A percentile compares a stretch with the other conserved stretches of the same genome.
phyloP scores from a whole-genome alignment of 2,113 vertebrate species.

The Daphoenositta chrysoptera region DNA sequence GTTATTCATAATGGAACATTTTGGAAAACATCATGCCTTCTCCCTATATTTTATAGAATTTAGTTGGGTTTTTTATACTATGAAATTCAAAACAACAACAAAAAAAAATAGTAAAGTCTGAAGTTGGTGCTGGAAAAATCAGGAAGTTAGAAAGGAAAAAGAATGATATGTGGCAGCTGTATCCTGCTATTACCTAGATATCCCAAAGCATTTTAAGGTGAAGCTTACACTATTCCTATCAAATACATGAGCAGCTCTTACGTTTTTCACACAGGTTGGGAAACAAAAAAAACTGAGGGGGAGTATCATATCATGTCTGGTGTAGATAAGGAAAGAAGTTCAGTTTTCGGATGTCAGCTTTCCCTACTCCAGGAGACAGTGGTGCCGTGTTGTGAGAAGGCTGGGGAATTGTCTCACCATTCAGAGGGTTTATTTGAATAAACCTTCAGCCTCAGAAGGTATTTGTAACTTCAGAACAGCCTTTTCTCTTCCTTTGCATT shows the following conservation, averaged over 20 bases:
- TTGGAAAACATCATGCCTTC: background rate
- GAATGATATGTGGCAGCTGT: background rate
- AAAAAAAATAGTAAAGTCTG: background rate
- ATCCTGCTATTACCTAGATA: background rate
- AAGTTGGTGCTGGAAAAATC: background rate
- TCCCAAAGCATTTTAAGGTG: background rate
- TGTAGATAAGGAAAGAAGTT: background rate
- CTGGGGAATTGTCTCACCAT: background rate
- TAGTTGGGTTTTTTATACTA: background rate
- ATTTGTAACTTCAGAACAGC: background rate
- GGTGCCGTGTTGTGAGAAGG: background rate
- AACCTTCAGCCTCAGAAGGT: background rate
- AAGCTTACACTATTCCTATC: rapidly evolving
- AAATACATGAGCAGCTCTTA: background rate
- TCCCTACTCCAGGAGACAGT: background rate
- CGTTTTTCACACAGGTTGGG: background rate
- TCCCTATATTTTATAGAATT: background rate
- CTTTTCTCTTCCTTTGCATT: background rate
- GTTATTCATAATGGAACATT: background rate
- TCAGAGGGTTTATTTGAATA: background rate
- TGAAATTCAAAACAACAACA: background rate
- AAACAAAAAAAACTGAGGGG: background rate
- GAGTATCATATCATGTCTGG: background rate
- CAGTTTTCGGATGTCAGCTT: background rate
- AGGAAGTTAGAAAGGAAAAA: background rate